Evolutionary conservation across 2,113 vertebrate species (phyloP).

Genomic region (Muntiacus reevesi): DNA sequence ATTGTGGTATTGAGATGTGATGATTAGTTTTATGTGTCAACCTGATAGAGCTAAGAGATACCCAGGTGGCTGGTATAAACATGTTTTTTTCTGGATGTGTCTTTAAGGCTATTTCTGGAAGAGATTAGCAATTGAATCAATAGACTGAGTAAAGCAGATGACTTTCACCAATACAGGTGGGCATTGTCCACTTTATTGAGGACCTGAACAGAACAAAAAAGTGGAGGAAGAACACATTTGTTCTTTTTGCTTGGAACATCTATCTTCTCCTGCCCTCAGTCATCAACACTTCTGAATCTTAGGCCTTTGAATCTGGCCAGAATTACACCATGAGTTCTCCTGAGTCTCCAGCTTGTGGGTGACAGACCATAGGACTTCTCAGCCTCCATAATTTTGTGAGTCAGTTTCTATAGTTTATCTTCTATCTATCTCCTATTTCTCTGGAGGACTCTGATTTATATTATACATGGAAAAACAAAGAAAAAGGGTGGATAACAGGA

Average conservation of each 20-base stretch:
- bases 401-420: background rate
- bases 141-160: background rate
- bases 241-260: background rate
- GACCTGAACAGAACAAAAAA: background rate
- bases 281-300: background rate
- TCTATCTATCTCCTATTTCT: background rate
- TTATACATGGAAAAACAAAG: background rate
- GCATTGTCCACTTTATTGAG: background rate
- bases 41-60: background rate
- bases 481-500: background rate
- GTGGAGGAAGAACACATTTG: background rate
- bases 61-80: background rate
- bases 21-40: background rate
- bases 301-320: background rate
- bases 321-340: background rate
- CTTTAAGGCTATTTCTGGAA: background rate
- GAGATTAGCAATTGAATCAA: background rate
- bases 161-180: background rate
- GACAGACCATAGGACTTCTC: background rate
- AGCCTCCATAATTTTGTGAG: background rate
- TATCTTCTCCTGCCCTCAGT: background rate
- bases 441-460: background rate
- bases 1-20: background rate
- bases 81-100: background rate
- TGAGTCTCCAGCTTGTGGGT: background rate